Evolutionary conservation across 2,797 vertebrate genomes (phyloP), one percentile per base, ranked within the genome.

Genomic region (Mionectes olivaceus): DNA sequence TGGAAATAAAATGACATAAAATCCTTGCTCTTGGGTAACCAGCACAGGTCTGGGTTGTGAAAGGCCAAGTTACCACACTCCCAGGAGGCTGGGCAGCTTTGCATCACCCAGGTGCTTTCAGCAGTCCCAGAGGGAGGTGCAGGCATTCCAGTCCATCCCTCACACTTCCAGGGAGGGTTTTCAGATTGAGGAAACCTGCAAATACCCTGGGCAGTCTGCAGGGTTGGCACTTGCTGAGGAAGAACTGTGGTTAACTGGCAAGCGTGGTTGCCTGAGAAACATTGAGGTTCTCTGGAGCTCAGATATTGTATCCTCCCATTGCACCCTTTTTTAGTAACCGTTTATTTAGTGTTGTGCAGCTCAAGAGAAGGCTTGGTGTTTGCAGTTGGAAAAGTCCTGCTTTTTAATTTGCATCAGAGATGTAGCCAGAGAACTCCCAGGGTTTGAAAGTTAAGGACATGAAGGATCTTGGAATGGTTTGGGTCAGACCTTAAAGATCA

Each of bases 31-130:
- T 52, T 83, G 73, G 69, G 79, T 80, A 85, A 61, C 9, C n/a
- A 73, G 43, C 57, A 19, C 24, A 23, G 18, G 12, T 43, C 8
- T 92, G n/a, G 18, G 23, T 17, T 90, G 67, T 68, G 88, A 63
- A 76, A 93, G 88, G 32, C 70, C 9, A 3, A 1, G 12, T 73
- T 90, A 28, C 65, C 69, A 69, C 56, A 46, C 76, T 53, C 24
- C 2, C 7, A 5, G n/a, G 8, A 13, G 65, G 41, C 18, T 49
- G 59, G 24, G 52, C 12, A 9, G 64, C 49, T 93, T 78, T 85
- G 76, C 32, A 13, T 67, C 4, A 5, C 23, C 22, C 10, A 0
- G 1, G 1, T 57, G 61, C 22, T 81, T 81, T 53, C 1, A 1
- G 16, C 67, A 41, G n/a, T 41, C 3, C 4, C 50, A 56, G 25